Evolutionary conservation across 2,113 vertebrate genomes (phyloP).

Genomic region (Rhinolophus ferrumequinum): DNA sequence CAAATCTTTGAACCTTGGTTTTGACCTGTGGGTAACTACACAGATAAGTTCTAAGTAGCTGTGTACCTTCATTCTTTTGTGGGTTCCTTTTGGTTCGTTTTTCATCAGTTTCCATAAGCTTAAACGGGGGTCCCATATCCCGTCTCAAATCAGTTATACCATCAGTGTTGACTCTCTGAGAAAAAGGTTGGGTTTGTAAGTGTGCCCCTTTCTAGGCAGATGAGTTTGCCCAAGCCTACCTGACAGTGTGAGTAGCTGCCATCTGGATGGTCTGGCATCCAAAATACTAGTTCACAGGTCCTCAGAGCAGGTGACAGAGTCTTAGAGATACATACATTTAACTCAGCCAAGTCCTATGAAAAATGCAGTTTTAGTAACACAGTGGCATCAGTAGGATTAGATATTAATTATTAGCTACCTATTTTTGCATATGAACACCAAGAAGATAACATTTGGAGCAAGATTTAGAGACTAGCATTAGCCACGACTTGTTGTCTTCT

Average conservation of each 20-base stretch:
- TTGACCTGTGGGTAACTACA: not conserved
- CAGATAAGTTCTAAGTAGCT: not conserved
- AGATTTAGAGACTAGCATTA: not conserved
- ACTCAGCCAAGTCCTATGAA: not conserved
- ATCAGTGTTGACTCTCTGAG: not conserved
- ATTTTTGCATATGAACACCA: not conserved
- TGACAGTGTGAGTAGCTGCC: not conserved
- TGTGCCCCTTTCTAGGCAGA: not conserved
- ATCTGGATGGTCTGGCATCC: not conserved
- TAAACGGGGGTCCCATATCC: not conserved
- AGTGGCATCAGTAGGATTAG: not conserved
- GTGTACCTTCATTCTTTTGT: not conserved
- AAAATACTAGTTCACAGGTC: not conserved
- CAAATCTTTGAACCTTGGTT: not conserved
- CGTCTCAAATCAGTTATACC: not conserved
- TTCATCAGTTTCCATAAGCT: not conserved
- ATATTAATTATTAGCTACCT: not conserved
- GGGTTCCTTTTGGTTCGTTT: not conserved
- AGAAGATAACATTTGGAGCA: not conserved
- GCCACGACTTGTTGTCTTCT: not conserved
- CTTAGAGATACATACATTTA: not conserved
- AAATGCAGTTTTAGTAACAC: not conserved
- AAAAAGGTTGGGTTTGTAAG: not conserved
- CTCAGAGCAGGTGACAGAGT: not conserved
- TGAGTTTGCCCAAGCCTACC: not conserved